A percentile compares a stretch with the other conserved stretches of the same genome.
phyloP scores from a whole-genome alignment of 2,113 vertebrate species.

The Emydocephalus ijimae region DNA sequence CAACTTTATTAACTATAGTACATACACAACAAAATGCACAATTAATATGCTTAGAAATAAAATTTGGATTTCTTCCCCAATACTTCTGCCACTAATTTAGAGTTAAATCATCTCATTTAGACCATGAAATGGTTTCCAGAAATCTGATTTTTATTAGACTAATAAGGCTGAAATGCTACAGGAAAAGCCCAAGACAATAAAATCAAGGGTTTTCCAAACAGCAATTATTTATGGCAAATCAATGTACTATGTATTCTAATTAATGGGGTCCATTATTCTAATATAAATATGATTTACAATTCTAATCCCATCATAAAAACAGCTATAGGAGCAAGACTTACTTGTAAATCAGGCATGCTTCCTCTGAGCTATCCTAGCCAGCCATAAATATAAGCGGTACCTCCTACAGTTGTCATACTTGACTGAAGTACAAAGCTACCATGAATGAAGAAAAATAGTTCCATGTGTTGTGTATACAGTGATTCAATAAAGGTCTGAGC shows the following conservation, averaged over 20 bases:
- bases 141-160: conserved; percentile 45
- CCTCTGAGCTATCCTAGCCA: background rate
- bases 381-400: background rate
- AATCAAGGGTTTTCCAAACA: background rate
- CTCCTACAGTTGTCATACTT: background rate
- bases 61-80: conserved; percentile 32
- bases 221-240: background rate
- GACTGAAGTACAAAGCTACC: background rate
- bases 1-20: too few species aligned
- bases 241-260: background rate
- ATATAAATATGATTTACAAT: background rate
- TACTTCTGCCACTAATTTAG: conserved; percentile 34
- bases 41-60: too few species aligned
- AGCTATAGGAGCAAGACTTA: background rate
- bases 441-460: background rate
- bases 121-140: conserved; percentile 32
- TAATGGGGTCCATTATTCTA: background rate
- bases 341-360: background rate
- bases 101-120: conserved; percentile 42
- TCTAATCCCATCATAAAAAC: background rate
- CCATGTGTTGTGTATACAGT: too few species aligned
- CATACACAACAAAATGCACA: too few species aligned
- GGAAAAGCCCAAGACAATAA: conserved; percentile 1
- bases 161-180: conserved; percentile 25
- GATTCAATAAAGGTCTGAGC: too few species aligned